These are phyloP conservation scores for Istiophorus platypterus DNA, from an alignment of 2,113 vertebrate genomes.

Conservation along the genomic window DNA sequence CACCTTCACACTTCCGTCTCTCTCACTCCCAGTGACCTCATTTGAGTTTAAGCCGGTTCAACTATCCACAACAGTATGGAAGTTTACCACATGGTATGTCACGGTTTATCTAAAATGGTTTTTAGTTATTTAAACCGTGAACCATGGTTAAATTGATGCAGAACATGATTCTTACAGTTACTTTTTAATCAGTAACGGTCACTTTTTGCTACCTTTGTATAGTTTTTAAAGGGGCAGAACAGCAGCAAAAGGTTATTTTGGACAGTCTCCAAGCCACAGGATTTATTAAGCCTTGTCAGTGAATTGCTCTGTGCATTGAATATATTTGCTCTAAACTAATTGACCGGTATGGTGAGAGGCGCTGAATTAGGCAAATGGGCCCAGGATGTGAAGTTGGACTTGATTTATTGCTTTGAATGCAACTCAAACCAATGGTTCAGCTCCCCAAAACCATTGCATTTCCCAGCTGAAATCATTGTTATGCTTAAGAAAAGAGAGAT, in stretches of 20 bases:
- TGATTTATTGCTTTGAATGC: constrained; percentile 90
- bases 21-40: constrained; percentile 45
- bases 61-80: constrained; percentile 51
- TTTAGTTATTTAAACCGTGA: background rate
- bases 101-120: constrained; percentile 26
- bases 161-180: constrained; percentile 26
- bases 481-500: constrained; percentile 87
- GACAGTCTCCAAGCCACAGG: constrained; percentile 75
- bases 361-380: constrained; percentile 87
- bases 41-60: constrained; percentile 60
- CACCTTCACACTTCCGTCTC: constrained; percentile 58
- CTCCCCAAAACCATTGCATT: constrained; percentile 84
- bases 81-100: constrained; percentile 40
- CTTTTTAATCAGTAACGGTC: constrained; percentile 31
- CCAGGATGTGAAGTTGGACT: constrained; percentile 86
- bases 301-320: constrained; percentile 84
- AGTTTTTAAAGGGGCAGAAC: constrained; percentile 56
- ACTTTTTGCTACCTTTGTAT: constrained; percentile 44
- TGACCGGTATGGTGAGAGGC: constrained; percentile 85
- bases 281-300: constrained; percentile 85
- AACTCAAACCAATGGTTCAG: constrained; percentile 85
- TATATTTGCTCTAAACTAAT: constrained; percentile 88
- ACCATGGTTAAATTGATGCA: constrained; percentile 10
- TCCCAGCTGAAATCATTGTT: constrained; percentile 88
- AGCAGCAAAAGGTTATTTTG: constrained; percentile 75